These are phyloP conservation scores for Pristionchus maxplancki DNA, from an alignment of 2,888 invertebrate genomes.

Conservation along the genomic window DNA sequence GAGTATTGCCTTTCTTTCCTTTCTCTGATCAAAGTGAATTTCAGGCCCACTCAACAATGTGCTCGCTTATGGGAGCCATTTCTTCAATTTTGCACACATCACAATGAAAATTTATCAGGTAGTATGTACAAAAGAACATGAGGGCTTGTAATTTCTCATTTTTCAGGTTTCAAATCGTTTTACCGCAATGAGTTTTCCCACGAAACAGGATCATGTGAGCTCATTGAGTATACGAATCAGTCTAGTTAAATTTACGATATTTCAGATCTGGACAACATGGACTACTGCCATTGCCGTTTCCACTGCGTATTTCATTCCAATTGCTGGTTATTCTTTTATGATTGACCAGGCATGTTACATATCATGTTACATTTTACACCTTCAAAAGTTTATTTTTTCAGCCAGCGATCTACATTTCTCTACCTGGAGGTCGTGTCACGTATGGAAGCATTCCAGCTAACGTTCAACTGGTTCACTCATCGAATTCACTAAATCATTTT, in stretches of 20 bases:
- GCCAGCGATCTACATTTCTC: background rate
- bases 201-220: background rate
- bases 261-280: background rate
- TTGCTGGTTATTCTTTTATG: background rate
- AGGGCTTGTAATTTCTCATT: background rate
- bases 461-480: background rate
- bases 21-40: background rate
- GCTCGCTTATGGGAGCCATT: background rate
- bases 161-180: background rate
- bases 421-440: background rate
- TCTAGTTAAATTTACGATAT: no score
- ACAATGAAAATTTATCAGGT: background rate
- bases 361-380: background rate
- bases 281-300: background rate
- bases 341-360: background rate
- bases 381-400: background rate
- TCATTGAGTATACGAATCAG: no score
- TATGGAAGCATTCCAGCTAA: background rate
- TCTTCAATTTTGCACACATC: constrained; percentile 23
- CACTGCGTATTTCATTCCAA: background rate
- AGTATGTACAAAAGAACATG: background rate
- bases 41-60: constrained; percentile 2
- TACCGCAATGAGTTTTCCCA: background rate
- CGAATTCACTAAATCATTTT: background rate
- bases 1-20: no score